Evolutionary conservation across 2,113 vertebrate genomes (phyloP).

Genomic region (Hemiprocne comata): DNA sequence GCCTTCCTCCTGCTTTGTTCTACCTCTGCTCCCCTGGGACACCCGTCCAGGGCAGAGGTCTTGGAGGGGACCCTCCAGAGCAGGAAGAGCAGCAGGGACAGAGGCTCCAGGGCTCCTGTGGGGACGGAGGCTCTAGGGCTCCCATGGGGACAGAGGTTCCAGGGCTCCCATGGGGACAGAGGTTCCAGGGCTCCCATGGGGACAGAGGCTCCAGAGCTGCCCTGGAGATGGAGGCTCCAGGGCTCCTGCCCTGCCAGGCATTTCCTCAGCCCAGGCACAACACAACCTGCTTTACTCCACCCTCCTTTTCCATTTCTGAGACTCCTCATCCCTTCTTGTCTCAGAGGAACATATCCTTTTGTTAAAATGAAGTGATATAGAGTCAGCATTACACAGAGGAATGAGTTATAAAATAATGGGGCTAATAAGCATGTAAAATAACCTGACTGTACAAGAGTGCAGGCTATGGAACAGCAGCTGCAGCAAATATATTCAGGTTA

Average conservation of each 20-base stretch:
- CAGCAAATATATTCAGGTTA: conserved; percentile 32
- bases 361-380: conserved; percentile 5
- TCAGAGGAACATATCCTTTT: not conserved
- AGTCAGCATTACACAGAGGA: conserved; percentile 30
- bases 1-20: not conserved
- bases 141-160: not conserved
- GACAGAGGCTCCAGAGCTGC: not conserved
- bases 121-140: not conserved
- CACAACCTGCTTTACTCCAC: not conserved
- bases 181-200: not conserved
- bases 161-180: not conserved
- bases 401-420: conserved; percentile 38
- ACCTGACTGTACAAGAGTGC: not conserved
- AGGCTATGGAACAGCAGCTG: conserved; percentile 42
- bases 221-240: not conserved
- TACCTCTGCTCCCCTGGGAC: not conserved
- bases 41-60: not conserved
- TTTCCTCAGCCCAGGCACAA: not conserved
- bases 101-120: not conserved
- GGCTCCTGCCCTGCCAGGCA: accelerated
- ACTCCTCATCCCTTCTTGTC: not conserved
- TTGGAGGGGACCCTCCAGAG: not conserved
- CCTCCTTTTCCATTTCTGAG: not conserved
- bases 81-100: not conserved
- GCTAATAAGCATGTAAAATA: conserved; percentile 52